Conservation (phyloP, 2,797 vertebrate species). For the Spatula clypeata region DNA sequence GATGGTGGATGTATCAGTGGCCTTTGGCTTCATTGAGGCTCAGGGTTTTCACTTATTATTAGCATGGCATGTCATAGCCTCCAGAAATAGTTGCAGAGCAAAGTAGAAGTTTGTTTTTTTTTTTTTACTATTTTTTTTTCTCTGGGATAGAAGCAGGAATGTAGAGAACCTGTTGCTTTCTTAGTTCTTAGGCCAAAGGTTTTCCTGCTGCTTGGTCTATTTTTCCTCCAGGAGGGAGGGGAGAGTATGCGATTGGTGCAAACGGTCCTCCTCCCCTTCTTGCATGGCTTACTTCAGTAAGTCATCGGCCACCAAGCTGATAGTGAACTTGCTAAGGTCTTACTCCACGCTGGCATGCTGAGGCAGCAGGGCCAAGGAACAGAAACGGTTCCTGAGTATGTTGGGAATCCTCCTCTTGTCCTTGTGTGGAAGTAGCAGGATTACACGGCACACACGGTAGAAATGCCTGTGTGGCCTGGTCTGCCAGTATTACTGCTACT, state of each 20-base stretch:
- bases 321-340: background rate
- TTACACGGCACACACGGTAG: background rate
- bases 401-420: background rate
- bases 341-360: fast-evolving
- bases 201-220: constrained; percentile 4
- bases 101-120: background rate
- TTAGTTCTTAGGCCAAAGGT: constrained; percentile 53
- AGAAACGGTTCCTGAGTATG: background rate
- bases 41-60: background rate
- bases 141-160: background rate
- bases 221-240: constrained; percentile 38
- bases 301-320: background rate
- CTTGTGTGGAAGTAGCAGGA: background rate
- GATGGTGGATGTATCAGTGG: no score
- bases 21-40: background rate
- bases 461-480: background rate
- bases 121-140: background rate
- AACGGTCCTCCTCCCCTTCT: constrained; percentile 26
- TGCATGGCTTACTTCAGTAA: constrained; percentile 1
- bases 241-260: constrained; percentile 40
- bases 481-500: background rate
- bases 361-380: background rate
- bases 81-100: background rate
- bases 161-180: background rate
- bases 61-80: background rate